These are phyloP conservation scores for Enteromius trimaculatus DNA, from an alignment of 2,797 vertebrate species.

Conservation along the genomic window DNA sequence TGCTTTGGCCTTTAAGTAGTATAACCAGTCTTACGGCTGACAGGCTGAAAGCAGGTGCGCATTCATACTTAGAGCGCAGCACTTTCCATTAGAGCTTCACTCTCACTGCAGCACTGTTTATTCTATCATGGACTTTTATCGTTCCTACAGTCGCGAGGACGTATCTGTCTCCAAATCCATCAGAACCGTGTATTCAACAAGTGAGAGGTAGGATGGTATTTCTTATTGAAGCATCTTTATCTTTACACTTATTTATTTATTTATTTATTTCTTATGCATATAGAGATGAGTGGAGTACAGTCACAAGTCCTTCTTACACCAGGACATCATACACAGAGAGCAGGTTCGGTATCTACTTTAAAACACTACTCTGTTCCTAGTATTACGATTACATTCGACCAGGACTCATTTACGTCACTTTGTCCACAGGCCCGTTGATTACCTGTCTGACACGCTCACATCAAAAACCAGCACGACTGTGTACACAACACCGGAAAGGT, in stretches of 20 bases:
- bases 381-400: neutral
- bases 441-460: slow-evolving; percentile 67
- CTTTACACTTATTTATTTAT: neutral
- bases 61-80: neutral
- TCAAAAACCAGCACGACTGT: slow-evolving; percentile 80
- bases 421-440: slow-evolving; percentile 62
- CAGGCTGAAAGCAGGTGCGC: slow-evolving; percentile 75
- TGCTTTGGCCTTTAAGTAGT: slow-evolving; percentile 59
- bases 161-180: slow-evolving; percentile 59
- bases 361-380: neutral
- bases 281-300: slow-evolving; percentile 41
- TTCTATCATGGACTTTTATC: slow-evolving; percentile 52
- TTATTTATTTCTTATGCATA: slow-evolving; percentile 25
- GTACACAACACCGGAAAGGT: slow-evolving; percentile 87
- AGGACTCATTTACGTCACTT: neutral
- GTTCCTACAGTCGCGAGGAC: slow-evolving; percentile 63
- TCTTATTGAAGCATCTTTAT: neutral
- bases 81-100: neutral
- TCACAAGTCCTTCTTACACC: slow-evolving; percentile 45
- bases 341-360: slow-evolving; percentile 35
- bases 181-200: slow-evolving; percentile 62
- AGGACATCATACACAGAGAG: slow-evolving; percentile 49
- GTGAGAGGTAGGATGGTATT: slow-evolving; percentile 42
- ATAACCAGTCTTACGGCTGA: slow-evolving; percentile 69
- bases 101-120: slow-evolving; percentile 8